Conservation (phyloP, 2,888 invertebrate species). For the Parnassius glacialis region DNA sequence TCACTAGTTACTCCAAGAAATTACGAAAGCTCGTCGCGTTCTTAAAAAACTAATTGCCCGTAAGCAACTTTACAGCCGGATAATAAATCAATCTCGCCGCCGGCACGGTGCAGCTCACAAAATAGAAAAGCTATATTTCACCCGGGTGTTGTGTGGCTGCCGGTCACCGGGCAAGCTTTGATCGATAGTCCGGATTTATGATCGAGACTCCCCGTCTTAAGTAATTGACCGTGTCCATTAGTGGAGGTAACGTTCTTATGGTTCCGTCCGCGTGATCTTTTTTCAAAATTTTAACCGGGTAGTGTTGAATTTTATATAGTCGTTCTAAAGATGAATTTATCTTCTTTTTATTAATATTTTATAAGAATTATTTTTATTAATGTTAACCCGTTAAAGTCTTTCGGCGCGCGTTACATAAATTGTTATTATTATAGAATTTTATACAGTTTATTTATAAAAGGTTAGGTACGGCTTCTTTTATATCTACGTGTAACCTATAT, state of each 20-base stretch:
- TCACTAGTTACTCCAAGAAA: background rate
- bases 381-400: too few relatives aligned
- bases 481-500: too few relatives aligned
- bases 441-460: too few relatives aligned
- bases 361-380: too few relatives aligned
- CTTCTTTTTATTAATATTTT: too few relatives aligned
- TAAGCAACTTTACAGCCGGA: constrained; percentile 32
- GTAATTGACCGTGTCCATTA: constrained; percentile 78
- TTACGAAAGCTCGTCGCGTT: constrained; percentile 1
- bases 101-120: constrained; percentile 32
- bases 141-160: constrained; percentile 30
- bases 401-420: too few relatives aligned
- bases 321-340: background rate
- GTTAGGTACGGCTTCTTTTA: too few relatives aligned
- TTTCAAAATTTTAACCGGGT: constrained; percentile 11
- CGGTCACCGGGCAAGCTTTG: constrained; percentile 60
- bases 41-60: constrained; percentile 23
- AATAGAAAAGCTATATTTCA: constrained; percentile 44
- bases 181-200: constrained; percentile 75
- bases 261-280: constrained; percentile 15
- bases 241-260: constrained; percentile 42
- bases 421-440: too few relatives aligned
- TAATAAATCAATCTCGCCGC: constrained; percentile 39
- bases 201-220: constrained; percentile 73
- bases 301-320: constrained; percentile 1